Conservation (phyloP, 2,888 invertebrate genomes). For the Camptogramma bilineatum region DNA sequence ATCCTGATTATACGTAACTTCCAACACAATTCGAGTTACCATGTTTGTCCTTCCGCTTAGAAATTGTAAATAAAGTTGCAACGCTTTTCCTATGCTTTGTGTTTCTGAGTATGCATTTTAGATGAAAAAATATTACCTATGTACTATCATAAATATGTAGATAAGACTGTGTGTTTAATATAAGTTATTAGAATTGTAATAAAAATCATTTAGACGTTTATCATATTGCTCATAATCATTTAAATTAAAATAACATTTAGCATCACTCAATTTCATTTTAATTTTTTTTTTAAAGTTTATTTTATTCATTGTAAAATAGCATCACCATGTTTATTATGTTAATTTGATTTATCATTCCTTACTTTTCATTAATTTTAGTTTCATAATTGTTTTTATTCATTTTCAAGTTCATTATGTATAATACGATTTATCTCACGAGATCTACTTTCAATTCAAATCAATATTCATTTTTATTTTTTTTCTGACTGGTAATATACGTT, state of each 20-base stretch:
- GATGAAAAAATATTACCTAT: constrained; percentile 16
- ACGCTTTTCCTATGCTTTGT: constrained; percentile 54
- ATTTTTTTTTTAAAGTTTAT: background rate
- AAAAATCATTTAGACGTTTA: background rate
- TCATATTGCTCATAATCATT: background rate
- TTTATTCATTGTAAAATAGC: background rate
- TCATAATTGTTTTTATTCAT: too few relatives aligned
- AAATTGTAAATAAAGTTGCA: constrained; percentile 71
- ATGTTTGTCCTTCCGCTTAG: constrained; percentile 68
- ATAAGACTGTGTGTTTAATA: constrained; percentile 55
- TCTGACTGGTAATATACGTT: too few relatives aligned
- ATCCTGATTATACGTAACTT: constrained; percentile 66
- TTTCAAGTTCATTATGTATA: too few relatives aligned
- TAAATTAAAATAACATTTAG: background rate
- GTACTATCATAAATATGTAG: constrained; percentile 46
- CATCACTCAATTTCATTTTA: background rate
- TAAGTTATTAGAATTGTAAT: constrained; percentile 6
- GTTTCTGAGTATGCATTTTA: background rate
- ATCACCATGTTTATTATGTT: background rate
- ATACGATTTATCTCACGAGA: too few relatives aligned
- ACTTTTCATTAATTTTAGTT: background rate
- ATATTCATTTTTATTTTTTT: too few relatives aligned
- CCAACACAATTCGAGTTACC: constrained; percentile 80
- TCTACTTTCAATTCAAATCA: too few relatives aligned
- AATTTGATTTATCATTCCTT: background rate